Evolutionary conservation across 2,113 vertebrate species (phyloP).

Genomic region (Scolopax mira): DNA sequence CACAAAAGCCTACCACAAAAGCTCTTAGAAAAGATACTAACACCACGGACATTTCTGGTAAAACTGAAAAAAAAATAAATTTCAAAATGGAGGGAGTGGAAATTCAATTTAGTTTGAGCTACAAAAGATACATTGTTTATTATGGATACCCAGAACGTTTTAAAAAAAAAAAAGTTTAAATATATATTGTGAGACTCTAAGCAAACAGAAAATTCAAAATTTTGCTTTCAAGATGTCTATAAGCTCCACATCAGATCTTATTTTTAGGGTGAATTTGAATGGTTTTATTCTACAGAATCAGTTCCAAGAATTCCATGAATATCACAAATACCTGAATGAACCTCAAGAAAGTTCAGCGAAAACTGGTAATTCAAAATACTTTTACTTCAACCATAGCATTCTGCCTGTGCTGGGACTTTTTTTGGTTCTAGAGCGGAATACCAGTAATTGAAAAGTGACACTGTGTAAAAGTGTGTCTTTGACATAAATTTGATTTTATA

Average conservation of each 20-base stretch:
- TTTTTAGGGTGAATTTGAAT: background rate
- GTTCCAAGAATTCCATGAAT: background rate
- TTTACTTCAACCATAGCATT: background rate
- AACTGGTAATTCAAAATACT: background rate
- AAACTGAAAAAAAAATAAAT: background rate
- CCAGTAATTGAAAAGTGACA: background rate
- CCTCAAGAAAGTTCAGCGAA: background rate
- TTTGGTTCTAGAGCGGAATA: background rate
- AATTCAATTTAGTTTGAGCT: background rate
- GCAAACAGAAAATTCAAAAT: background rate
- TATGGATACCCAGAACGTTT: rapidly evolving
- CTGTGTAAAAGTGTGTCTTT: background rate
- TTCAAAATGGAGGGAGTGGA: background rate
- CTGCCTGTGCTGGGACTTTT: background rate
- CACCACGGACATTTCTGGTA: background rate
- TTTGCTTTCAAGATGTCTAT: background rate
- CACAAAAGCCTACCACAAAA: background rate
- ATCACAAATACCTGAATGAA: background rate
- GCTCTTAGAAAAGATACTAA: background rate
- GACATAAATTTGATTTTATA: background rate
- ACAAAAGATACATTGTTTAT: background rate
- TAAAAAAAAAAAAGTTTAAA: background rate
- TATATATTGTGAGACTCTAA: background rate
- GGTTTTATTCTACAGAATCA: background rate
- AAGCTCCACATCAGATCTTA: background rate